Evolutionary conservation across 1,140 invertebrate genomes (phyloP).

Genomic region (Mamestra configurata): DNA sequence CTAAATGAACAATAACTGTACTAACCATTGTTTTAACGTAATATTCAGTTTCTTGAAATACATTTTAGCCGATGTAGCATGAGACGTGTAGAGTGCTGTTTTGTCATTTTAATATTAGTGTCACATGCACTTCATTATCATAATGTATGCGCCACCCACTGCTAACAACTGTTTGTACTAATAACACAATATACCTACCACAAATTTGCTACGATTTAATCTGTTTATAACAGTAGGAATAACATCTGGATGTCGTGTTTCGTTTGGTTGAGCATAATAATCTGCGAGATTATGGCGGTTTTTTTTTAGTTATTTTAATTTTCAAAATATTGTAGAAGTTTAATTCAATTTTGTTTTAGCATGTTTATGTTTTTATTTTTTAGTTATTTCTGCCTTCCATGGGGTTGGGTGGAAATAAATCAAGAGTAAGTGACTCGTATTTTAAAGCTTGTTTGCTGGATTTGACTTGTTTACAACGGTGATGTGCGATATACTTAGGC

Average conservation of each 20-base stretch:
- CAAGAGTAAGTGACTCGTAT: conserved; percentile 79
- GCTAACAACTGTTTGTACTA: conserved; percentile 23
- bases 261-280: conserved; percentile 34
- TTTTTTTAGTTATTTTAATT: not conserved
- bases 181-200: conserved; percentile 17
- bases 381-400: conserved; percentile 83
- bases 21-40: not conserved
- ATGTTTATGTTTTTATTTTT: conserved; percentile 77
- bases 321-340: conserved; percentile 31
- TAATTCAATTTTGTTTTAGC: conserved; percentile 68
- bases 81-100: conserved; percentile 69
- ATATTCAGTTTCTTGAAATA: conserved; percentile 64
- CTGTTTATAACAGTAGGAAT: conserved; percentile 8
- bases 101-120: conserved; percentile 50
- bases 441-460: conserved; percentile 77
- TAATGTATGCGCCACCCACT: conserved; percentile 20
- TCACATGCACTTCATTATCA: conserved; percentile 54
- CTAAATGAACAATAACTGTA: not conserved
- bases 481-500: conserved; percentile 53
- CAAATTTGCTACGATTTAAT: conserved; percentile 13
- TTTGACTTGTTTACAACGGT: conserved; percentile 65
- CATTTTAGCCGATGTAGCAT: conserved; percentile 66
- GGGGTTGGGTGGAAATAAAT: conserved; percentile 79
- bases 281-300: not conserved
- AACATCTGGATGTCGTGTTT: conserved; percentile 36